Percentiles rank a stretch among this genome's conserved stretches.
Conservation (phyloP, 2,797 vertebrate species). For the Falco peregrinus region DNA sequence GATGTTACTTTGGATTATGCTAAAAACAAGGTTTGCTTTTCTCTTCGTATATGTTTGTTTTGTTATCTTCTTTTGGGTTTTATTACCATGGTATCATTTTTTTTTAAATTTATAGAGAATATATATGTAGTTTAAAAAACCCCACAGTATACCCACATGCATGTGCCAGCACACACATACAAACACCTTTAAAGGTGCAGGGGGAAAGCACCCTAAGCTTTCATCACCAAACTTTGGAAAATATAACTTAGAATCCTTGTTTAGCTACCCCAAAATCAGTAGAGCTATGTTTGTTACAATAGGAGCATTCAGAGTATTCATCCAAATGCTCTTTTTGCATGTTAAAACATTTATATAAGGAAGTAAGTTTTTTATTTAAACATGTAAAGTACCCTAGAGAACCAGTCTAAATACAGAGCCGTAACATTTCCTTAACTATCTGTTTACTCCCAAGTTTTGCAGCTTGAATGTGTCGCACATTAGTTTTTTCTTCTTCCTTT, state of each 20-base stretch:
- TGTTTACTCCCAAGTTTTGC: neutral
- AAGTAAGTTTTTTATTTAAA: constrained; percentile 51
- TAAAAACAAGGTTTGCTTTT: constrained; percentile 51
- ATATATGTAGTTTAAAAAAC: neutral
- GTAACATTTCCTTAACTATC: neutral
- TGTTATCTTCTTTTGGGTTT: constrained; percentile 29
- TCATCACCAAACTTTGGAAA: constrained; percentile 30
- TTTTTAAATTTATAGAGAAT: constrained; percentile 28
- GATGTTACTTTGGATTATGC: constrained; percentile 56
- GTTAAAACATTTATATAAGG: constrained; percentile 47
- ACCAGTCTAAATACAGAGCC: neutral
- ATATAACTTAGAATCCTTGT: constrained; percentile 26
- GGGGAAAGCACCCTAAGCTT: neutral
- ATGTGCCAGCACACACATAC: neutral
- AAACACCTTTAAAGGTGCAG: neutral
- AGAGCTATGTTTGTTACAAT: constrained; percentile 25
- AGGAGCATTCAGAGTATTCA: constrained; percentile 1
- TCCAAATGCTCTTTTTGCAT: constrained; percentile 61
- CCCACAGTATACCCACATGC: neutral
- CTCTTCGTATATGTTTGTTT: constrained; percentile 21
- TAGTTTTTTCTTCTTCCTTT: neutral
- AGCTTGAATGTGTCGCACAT: neutral
- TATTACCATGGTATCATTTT: neutral
- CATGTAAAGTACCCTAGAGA: constrained; percentile 18
- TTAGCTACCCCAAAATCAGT: constrained; percentile 15